Evolutionary conservation across 1,140 invertebrate species (phyloP), one percentile per base, ranked within the genome.

Genomic region (Sinonovacula constricta): DNA sequence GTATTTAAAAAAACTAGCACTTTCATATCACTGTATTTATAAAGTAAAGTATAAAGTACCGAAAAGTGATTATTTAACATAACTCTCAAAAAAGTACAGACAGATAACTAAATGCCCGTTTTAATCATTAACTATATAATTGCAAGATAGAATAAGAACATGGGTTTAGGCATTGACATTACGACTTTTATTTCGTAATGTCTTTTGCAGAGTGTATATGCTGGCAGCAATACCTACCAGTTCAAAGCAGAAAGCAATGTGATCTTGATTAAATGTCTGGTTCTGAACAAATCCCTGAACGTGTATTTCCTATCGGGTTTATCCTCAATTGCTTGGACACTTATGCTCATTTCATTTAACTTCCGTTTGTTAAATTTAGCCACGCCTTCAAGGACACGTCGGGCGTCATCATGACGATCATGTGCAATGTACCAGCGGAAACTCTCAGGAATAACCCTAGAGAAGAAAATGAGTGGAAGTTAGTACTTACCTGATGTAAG

Each of bases 381-480:
- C 7, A 69, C 39, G 18, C 34, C 24, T 0, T n/a, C 26, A 12
- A 69, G 28, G 15, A 69, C 45, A 3, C 22, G 18, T 24, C 10
- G n/a, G 10, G 66, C 66, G 22, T 69, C 24, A 18, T 54, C 14
- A 10, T 4, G 24, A n/a, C 57, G n/a, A 22, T 69, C 51, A 33
- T 69, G 66, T 34, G 39, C 66, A 14, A 69, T 28, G 36, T 67
- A 67, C 65, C 65, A 67, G n/a, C 65, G 18, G 24, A 67, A 67
- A 31, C 65, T 67, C 24, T 69, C 66, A 2, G 66, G 66, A 15
- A 69, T 51, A 28, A 31, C 7, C 2, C 66, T 69, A 26, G 22
- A 69, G 34, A 22, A 53, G 12, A 39, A n/a, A 45, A 66, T 45
- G 3, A n/a, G n/a, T n/a, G n/a, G n/a, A n/a, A n/a, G n/a, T n/a